These are phyloP conservation scores for Pangasius krempfi DNA, from an alignment of 2,797 vertebrate genomes.

Conservation along the genomic window DNA sequence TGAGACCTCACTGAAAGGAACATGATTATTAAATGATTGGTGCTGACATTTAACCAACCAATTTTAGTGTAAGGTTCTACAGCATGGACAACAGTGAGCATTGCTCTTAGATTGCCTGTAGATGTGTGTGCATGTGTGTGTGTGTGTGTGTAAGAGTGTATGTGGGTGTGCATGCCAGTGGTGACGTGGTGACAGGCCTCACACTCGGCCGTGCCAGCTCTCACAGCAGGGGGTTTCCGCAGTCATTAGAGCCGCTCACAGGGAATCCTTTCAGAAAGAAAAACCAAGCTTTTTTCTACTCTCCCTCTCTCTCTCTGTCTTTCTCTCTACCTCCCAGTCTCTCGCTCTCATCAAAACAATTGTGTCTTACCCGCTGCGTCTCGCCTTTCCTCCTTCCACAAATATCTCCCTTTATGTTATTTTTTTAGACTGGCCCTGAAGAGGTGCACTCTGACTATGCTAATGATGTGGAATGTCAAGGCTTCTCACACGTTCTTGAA, in stretches of 20 bases:
- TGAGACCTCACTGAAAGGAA: neutral
- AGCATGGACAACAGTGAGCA: neutral
- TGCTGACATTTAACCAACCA: conserved; percentile 11
- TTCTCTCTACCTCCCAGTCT: conserved; percentile 12
- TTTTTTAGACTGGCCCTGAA: conserved; percentile 35
- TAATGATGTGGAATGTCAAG: conserved; percentile 45
- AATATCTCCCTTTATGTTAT: conserved; percentile 30
- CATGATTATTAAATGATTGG: conserved; percentile 21
- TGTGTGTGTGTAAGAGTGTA: conserved; percentile 9
- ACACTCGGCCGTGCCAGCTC: conserved; percentile 43
- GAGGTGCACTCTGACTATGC: conserved; percentile 27
- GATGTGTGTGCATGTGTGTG: no score
- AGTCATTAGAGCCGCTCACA: conserved; percentile 51
- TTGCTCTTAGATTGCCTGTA: conserved; percentile 3
- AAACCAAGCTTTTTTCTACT: conserved; percentile 38
- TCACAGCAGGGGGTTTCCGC: conserved; percentile 51
- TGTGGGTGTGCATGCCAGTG: conserved; percentile 25
- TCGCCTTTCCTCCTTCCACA: conserved; percentile 41
- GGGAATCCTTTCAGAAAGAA: conserved; percentile 53
- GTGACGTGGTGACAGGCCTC: conserved; percentile 45
- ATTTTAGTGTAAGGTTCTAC: conserved; percentile 27
- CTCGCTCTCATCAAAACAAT: conserved; percentile 60
- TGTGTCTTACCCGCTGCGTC: conserved; percentile 56
- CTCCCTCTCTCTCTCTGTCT: neutral
- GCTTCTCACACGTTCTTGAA: conserved; percentile 38